These are phyloP conservation scores for Triplophysa rosa DNA, from an alignment of 2,113 vertebrate genomes.

Conservation along the genomic window DNA sequence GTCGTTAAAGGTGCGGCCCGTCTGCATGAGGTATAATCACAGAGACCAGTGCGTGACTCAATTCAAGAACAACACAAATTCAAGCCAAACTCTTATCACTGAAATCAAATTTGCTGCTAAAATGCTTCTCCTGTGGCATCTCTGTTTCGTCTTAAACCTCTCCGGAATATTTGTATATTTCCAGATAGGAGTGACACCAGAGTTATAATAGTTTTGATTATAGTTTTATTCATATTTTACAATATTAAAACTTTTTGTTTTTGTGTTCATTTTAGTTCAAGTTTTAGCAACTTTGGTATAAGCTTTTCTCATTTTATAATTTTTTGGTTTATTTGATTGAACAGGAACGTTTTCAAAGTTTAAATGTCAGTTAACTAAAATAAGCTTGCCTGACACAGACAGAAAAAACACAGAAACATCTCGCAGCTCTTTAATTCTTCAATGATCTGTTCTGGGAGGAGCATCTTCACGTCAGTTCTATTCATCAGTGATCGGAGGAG, in stretches of 20 bases:
- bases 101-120: no score
- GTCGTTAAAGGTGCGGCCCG: constrained; percentile 46
- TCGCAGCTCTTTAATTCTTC: constrained; percentile 46
- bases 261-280: no score
- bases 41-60: constrained; percentile 6
- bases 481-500: constrained; percentile 51
- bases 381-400: not conserved
- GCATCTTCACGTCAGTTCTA: constrained; percentile 44
- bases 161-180: not conserved
- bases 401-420: constrained; percentile 24
- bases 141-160: not conserved
- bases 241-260: no score
- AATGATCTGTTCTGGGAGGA: constrained; percentile 34
- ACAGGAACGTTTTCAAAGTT: no score
- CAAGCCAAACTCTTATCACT: not conserved
- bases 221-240: no score
- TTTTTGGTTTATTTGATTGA: no score
- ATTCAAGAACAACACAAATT: not conserved
- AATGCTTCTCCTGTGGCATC: no score
- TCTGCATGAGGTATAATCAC: constrained; percentile 40
- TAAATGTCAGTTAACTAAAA: no score
- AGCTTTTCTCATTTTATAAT: no score
- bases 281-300: no score
- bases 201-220: no score
- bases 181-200: not conserved